A percentile compares a stretch with the other conserved stretches of the same genome.
phyloP scores from a whole-genome alignment of 1,140 invertebrate genomes.

The Drosophila ambigua region DNA sequence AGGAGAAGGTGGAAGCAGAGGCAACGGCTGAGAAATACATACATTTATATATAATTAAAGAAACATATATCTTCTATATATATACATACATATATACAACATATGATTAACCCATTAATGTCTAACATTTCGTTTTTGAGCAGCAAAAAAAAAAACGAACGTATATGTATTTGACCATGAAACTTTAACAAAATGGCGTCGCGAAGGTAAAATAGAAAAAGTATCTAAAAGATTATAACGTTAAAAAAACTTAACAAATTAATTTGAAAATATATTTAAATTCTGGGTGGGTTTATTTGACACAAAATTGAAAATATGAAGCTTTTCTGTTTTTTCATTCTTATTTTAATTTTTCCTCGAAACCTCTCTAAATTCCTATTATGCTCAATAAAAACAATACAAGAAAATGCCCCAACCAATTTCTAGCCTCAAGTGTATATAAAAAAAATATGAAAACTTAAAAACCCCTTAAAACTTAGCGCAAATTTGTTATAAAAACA shows the following conservation, averaged over 20 bases:
- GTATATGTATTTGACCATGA: constrained; percentile 6
- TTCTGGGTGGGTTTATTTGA: too few relatives aligned
- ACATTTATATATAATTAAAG: constrained; percentile 22
- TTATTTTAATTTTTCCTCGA: not conserved
- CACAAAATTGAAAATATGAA: too few relatives aligned
- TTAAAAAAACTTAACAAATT: too few relatives aligned
- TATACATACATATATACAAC: constrained; percentile 5
- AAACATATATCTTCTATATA: constrained; percentile 38
- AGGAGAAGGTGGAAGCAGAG: constrained; percentile 3
- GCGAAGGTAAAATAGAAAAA: not conserved
- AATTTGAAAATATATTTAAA: not conserved
- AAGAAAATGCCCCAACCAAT: constrained; percentile 20
- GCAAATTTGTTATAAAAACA: constrained; percentile 61
- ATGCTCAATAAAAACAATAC: constrained; percentile 54
- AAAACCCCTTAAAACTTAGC: constrained; percentile 57
- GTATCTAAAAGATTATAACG: not conserved
- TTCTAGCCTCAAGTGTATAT: constrained; percentile 58
- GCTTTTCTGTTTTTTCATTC: not conserved
- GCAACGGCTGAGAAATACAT: constrained; percentile 60
- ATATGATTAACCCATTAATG: constrained; percentile 44
- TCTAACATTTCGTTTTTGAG: constrained; percentile 34
- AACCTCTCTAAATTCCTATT: constrained; percentile 14
- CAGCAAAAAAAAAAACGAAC: constrained; percentile 13
- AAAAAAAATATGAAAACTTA: constrained; percentile 45
- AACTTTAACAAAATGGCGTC: not conserved